Base-by-base conservation (phyloP, 2,113 vertebrate species). In the Petrocephalus microphthalmus region DNA sequence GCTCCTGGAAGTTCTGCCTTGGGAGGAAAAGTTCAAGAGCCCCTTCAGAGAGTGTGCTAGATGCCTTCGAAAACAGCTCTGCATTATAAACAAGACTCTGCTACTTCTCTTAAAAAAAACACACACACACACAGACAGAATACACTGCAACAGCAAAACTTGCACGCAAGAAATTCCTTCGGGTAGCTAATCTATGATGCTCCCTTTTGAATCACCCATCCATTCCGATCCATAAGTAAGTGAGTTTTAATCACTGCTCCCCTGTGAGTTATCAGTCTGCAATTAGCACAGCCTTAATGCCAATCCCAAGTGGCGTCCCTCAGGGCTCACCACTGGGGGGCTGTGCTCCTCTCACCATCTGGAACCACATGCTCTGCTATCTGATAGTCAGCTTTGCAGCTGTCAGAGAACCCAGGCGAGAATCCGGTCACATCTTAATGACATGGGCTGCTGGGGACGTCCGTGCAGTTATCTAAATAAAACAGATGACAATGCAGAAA, bases 401-500 rank as follows among this genome's bases (percentile, higher is more conserved):
- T 42, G 71, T 42, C 33, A 42, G 71, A 37, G 37, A 33, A 78
- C 13, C 33, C 1, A 19, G 71, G 71, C 13, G 33, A 78, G 71
- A 78, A 78, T 78, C 71, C 37, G 33, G 71, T 84, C 82, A 84
- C 45, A 51, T 84, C 49, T 84, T 25, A 22, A 83, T 83, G 78
- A 45, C 47, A 84, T 45, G 37, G 42, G 20, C 29, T 78, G 71
- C 71, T 78, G 71, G 71, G 71, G 71, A 42, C 2, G 71, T 33
- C 71, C 33, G 2, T 17, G 71, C 71, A 37, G 33, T 78, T 78
- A 78, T 49, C 82, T 84, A 25, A 84, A 84, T 51, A 51, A 84
- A 84, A 84, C 71, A 51, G 82, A 52, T 84, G 82, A 84, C 82
- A 84, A 84, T 25, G 45, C 45, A 78, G 33, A 52, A 84, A 84